Evolutionary conservation across 2,888 invertebrate genomes (phyloP).

Genomic region (Molanna angustata): DNA sequence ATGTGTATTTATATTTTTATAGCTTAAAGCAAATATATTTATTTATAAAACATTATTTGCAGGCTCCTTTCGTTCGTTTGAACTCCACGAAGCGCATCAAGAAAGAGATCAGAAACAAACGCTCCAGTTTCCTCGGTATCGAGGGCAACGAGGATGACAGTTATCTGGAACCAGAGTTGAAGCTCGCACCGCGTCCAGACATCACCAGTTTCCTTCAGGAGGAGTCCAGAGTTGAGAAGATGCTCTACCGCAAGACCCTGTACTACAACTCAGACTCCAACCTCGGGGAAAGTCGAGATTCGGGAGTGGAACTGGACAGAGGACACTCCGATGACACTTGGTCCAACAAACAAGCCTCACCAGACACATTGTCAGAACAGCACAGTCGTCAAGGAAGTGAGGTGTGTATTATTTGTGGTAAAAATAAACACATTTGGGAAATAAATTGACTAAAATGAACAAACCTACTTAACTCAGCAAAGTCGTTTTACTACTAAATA

Average conservation of each 20-base stretch:
- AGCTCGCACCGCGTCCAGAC: constrained; percentile 71
- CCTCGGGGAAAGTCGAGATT: constrained; percentile 69
- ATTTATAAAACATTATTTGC: constrained; percentile 33
- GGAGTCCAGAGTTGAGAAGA: constrained; percentile 74
- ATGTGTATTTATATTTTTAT: too few species aligned
- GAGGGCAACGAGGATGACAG: constrained; percentile 69
- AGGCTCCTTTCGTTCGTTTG: constrained; percentile 66
- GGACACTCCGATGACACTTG: constrained; percentile 58
- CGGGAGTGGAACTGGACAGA: constrained; percentile 70
- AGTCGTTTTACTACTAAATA: too few species aligned
- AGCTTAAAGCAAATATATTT: too few species aligned
- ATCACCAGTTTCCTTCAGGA: constrained; percentile 78
- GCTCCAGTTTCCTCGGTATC: constrained; percentile 82
- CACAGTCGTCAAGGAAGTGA: constrained; percentile 82
- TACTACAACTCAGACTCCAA: constrained; percentile 68
- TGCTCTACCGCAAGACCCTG: constrained; percentile 69
- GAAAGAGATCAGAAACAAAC: constrained; percentile 79
- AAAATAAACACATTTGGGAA: background rate
- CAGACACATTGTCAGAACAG: constrained; percentile 55
- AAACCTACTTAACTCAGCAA: too few species aligned
- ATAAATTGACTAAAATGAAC: too few species aligned
- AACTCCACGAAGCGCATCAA: constrained; percentile 84
- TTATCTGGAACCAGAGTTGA: constrained; percentile 66
- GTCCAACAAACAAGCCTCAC: constrained; percentile 54
- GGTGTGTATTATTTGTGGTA: constrained; percentile 38